A percentile compares a stretch with the other conserved stretches of the same genome.
Evolutionary conservation across 2,113 vertebrate species (phyloP).

Genomic region (Prionailurus bengalensis): DNA sequence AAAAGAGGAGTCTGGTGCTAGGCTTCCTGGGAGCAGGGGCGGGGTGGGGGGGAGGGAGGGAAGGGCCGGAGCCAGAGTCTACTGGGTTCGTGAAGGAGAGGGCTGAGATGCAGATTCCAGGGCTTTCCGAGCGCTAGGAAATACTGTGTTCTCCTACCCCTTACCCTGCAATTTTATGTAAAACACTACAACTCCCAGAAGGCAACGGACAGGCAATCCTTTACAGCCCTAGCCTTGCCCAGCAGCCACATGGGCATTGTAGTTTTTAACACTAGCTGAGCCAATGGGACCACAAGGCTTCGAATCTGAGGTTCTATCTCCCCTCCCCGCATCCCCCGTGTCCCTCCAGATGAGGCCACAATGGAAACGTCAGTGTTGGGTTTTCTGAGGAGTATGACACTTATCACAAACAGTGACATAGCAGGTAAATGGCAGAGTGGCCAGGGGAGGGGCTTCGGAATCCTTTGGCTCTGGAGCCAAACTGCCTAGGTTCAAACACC

Average conservation of each 20-base stretch:
- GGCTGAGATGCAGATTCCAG: neutral
- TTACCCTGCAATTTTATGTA: neutral
- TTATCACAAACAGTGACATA: conserved; percentile 61
- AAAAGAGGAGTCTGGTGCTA: neutral
- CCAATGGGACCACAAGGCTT: neutral
- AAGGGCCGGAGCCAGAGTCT: neutral
- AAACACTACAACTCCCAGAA: conserved; percentile 58
- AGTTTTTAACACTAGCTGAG: conserved; percentile 35
- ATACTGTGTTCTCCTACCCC: neutral
- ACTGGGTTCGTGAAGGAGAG: neutral
- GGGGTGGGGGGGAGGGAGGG: neutral
- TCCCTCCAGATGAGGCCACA: conserved; percentile 68
- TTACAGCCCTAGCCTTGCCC: neutral
- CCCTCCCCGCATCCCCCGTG: neutral
- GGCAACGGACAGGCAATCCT: neutral
- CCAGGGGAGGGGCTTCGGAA: neutral
- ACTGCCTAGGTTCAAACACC: neutral
- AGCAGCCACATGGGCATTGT: conserved; percentile 9
- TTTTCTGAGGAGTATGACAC: conserved; percentile 78
- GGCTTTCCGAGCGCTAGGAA: neutral
- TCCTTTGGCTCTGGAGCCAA: neutral
- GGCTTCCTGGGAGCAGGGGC: neutral
- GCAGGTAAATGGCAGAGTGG: conserved; percentile 54
- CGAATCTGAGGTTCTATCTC: neutral
- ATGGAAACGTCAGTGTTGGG: conserved; percentile 67